These are phyloP conservation scores for Planococcus citri DNA, from an alignment of 1,140 invertebrate genomes.

Conservation along the genomic window DNA sequence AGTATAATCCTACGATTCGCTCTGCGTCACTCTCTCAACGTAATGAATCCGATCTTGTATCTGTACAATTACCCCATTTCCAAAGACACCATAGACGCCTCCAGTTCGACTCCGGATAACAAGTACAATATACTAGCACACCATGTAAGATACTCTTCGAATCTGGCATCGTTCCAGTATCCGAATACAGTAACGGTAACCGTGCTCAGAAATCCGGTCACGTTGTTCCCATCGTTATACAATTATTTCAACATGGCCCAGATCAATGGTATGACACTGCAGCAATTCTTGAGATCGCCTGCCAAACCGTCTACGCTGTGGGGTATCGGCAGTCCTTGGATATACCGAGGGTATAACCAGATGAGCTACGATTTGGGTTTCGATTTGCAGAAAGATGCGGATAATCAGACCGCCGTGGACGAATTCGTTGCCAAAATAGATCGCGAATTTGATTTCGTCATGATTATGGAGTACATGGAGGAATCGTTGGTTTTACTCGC, in stretches of 20 bases:
- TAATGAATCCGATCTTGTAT: constrained; percentile 33
- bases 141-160: constrained; percentile 31
- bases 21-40: constrained; percentile 31
- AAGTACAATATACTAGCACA: constrained; percentile 30
- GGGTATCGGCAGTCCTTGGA: constrained; percentile 9
- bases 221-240: constrained; percentile 34
- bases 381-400: constrained; percentile 27
- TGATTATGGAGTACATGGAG: constrained; percentile 42
- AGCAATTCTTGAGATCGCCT: neutral
- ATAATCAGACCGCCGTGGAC: constrained; percentile 22
- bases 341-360: constrained; percentile 32
- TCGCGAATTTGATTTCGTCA: constrained; percentile 37
- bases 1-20: constrained; percentile 39
- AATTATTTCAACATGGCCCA: constrained; percentile 26
- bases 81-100: neutral
- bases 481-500: constrained; percentile 40
- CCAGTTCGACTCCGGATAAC: neutral
- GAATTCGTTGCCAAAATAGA: constrained; percentile 32
- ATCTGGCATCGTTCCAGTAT: constrained; percentile 32
- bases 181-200: constrained; percentile 32
- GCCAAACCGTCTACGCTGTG: neutral
- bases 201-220: constrained; percentile 35
- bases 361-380: constrained; percentile 37
- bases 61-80: constrained; percentile 33
- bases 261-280: too few species aligned